phyloP scores from a whole-genome alignment of 2,113 vertebrate genomes.

The Mus pahari region DNA sequence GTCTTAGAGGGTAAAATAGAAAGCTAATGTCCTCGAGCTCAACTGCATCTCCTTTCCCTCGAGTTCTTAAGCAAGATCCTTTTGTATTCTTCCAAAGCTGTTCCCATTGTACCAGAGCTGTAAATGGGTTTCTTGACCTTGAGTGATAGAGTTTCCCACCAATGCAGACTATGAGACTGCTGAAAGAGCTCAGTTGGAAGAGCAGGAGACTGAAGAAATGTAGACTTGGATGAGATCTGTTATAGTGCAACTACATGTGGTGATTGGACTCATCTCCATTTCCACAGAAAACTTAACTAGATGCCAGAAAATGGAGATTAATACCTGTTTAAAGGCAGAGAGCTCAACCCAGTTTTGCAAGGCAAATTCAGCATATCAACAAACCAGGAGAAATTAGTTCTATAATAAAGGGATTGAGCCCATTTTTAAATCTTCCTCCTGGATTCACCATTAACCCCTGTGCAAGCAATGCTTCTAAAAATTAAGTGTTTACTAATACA shows the following conservation, averaged over 20 bases:
- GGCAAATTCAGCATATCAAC: constrained; percentile 54
- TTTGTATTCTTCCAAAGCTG: not conserved
- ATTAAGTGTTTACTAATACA: constrained; percentile 81
- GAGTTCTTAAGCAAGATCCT: not conserved
- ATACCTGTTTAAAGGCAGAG: constrained; percentile 61
- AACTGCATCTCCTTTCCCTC: not conserved
- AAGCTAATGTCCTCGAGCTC: not conserved
- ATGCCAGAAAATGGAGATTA: constrained; percentile 73
- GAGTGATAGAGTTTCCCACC: not conserved
- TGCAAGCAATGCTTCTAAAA: constrained; percentile 81
- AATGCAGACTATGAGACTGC: not conserved
- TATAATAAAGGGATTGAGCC: constrained; percentile 83
- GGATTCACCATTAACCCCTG: constrained; percentile 82
- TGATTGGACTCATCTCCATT: constrained; percentile 8
- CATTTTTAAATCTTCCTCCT: constrained; percentile 75
- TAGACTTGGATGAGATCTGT: constrained; percentile 31
- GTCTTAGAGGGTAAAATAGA: constrained; percentile 53
- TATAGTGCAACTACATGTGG: constrained; percentile 46
- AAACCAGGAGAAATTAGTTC: constrained; percentile 84
- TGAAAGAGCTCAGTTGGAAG: not conserved
- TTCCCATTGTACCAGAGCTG: not conserved
- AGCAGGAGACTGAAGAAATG: not conserved
- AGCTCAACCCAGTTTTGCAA: constrained; percentile 60
- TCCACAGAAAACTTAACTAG: constrained; percentile 63
- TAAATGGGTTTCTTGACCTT: constrained; percentile 7